These are phyloP conservation scores for Tonatia bakeri DNA, from an alignment of 2,113 vertebrate species.

Conservation along the genomic window DNA sequence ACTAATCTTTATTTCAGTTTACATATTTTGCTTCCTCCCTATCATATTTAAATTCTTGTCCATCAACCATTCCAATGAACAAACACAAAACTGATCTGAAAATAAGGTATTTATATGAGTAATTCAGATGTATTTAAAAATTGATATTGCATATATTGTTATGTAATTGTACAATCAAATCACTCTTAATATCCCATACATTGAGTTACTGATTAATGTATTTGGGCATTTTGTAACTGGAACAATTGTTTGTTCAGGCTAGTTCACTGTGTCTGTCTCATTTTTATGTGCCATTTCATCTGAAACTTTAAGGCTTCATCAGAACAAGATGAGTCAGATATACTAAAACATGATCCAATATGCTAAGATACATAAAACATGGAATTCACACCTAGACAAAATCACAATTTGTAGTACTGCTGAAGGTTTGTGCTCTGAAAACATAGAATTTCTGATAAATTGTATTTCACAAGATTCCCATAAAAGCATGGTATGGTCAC, in stretches of 20 bases:
- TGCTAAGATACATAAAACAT: conserved; percentile 19
- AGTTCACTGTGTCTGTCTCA: neutral
- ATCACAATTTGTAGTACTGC: neutral
- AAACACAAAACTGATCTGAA: conserved; percentile 29
- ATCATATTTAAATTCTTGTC: conserved; percentile 13
- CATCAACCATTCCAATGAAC: neutral
- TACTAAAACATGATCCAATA: conserved; percentile 4
- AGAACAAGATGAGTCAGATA: conserved; percentile 37
- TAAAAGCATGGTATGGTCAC: neutral
- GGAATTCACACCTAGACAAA: neutral
- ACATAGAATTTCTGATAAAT: neutral
- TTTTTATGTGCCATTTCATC: conserved; percentile 41
- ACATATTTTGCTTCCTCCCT: neutral
- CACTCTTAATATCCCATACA: conserved; percentile 4
- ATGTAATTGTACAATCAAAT: neutral
- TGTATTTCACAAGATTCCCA: neutral
- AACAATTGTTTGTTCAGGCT: neutral
- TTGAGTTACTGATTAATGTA: conserved; percentile 15
- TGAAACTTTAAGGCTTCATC: conserved; percentile 37
- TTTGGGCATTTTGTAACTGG: conserved; percentile 7
- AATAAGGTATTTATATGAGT: conserved; percentile 6
- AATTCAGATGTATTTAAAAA: neutral
- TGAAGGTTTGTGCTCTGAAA: neutral
- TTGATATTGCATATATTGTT: neutral
- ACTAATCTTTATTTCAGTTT: neutral